phyloP scores from a whole-genome alignment of 2,797 vertebrate genomes.

The Rhabdophis nuchalis region DNA sequence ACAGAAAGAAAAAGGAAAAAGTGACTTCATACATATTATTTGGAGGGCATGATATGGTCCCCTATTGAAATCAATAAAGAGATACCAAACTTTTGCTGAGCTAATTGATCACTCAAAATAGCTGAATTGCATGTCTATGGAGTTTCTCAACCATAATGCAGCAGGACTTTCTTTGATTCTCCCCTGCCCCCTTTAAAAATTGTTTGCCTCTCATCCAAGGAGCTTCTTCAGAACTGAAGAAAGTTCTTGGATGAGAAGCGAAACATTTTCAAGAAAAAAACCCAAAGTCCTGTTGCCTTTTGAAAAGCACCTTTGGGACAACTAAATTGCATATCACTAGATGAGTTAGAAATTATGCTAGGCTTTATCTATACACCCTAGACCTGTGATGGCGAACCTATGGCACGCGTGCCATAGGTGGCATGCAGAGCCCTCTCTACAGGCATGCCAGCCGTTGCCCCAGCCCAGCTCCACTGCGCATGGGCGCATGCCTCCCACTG shows the following conservation, averaged over 20 bases:
- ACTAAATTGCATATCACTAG: not conserved
- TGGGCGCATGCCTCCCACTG: too few species aligned
- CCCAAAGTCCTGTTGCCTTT: not conserved
- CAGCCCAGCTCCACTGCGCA: too few species aligned
- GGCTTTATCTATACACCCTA: not conserved
- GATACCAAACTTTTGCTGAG: not conserved
- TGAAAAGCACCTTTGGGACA: not conserved
- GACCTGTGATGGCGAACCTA: too few species aligned
- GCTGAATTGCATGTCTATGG: not conserved
- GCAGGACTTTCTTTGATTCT: not conserved
- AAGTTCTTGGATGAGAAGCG: not conserved
- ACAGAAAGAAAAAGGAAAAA: not conserved
- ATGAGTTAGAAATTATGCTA: not conserved
- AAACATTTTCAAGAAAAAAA: too few species aligned
- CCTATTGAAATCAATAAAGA: not conserved
- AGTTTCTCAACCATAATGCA: not conserved
- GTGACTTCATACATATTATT: not conserved
- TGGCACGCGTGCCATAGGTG: too few species aligned
- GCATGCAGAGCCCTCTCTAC: too few species aligned
- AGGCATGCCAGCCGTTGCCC: too few species aligned
- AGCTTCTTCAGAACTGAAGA: not conserved
- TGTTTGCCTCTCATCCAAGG: not conserved
- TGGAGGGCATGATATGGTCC: too few species aligned
- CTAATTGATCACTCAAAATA: not conserved
- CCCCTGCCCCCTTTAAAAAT: not conserved